phyloP scores from a whole-genome alignment of 2,888 invertebrate genomes.

The Andricus curvator region DNA sequence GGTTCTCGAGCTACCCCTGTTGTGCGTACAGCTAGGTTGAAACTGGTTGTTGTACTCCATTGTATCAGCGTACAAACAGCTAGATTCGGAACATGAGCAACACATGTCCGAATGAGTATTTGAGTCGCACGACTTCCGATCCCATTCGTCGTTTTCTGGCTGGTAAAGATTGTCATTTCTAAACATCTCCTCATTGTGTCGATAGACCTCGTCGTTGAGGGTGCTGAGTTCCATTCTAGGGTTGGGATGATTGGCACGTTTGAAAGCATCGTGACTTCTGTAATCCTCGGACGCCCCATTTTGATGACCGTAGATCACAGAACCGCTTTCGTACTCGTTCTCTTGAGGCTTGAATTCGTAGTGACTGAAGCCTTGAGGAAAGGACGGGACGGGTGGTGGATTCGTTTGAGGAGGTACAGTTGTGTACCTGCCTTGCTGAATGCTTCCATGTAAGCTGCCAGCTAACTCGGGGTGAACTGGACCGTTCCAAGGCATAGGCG shows the following conservation, averaged over 20 bases:
- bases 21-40: slow-evolving; percentile 64
- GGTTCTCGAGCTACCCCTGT: slow-evolving; percentile 66
- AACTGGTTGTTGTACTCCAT: slow-evolving; percentile 74
- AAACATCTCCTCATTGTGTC: slow-evolving; percentile 72
- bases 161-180: slow-evolving; percentile 71
- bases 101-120: slow-evolving; percentile 76
- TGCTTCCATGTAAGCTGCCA: slow-evolving; percentile 57
- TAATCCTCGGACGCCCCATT: slow-evolving; percentile 70
- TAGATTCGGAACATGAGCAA: slow-evolving; percentile 76
- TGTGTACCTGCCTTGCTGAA: slow-evolving; percentile 71
- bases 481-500: slow-evolving; percentile 72
- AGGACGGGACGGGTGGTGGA: slow-evolving; percentile 72
- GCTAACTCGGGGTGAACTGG: slow-evolving; percentile 56
- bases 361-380: slow-evolving; percentile 73
- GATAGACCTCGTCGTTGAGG: slow-evolving; percentile 73
- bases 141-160: slow-evolving; percentile 76
- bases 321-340: slow-evolving; percentile 76
- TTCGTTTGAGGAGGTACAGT: slow-evolving; percentile 75
- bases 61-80: slow-evolving; percentile 75
- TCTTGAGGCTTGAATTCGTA: slow-evolving; percentile 75
- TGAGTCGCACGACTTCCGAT: slow-evolving; percentile 76
- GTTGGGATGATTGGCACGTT: slow-evolving; percentile 62
- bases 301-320: slow-evolving; percentile 75
- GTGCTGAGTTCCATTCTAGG: slow-evolving; percentile 67
- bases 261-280: slow-evolving; percentile 66